Base-by-base conservation (phyloP, 1,140 invertebrate species). In the Dendroctonus valens region DNA sequence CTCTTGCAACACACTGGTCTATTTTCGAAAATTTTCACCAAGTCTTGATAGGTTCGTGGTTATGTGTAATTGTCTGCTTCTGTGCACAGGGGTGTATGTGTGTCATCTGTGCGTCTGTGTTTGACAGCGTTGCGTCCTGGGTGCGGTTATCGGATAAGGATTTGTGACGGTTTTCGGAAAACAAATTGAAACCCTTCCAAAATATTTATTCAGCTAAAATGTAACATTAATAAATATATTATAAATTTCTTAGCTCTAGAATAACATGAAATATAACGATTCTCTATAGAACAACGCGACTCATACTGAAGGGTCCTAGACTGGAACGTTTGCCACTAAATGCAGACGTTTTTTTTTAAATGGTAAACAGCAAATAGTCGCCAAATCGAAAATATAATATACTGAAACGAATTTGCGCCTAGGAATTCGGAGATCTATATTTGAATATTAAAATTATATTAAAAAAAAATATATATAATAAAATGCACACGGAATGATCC, bases 161-260 rank as follows among this genome's bases (percentile, higher is more conserved):
- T 26, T 26, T 26, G 1, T 26, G 26, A 26, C 3, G 26, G 26
- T 26, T 26, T 1, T 26, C n/a, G 3, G 26, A 26, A 1, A 26
- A 26, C 26, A 3, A 26, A 26, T 26, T 26, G 41, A 53, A 67
- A 69, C 68, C 68, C 68, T 69, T 66, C 68, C 68, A 69, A 53
- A 69, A 66, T 61, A 69, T 69, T 69, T 69, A 69, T 69, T 60
- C 68, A 67, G 61, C 68, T 69, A 64, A 60, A 67, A 48, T 50
- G 41, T 62, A 69, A 69, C 68, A 69, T 69, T 69, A 66, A 69
- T 69, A 69, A 69, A 69, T 69, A 69, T 69, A 69, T 69, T 61
- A 52, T 66, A 69, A 64, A 57, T 69, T 55, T 63, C 51, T 63
- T 63, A 69, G 53, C 39, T 54, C 52, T 57, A 48, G 37, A 59